Conservation (phyloP, 1,140 invertebrate genomes). For the Neuroterus valhalla region DNA sequence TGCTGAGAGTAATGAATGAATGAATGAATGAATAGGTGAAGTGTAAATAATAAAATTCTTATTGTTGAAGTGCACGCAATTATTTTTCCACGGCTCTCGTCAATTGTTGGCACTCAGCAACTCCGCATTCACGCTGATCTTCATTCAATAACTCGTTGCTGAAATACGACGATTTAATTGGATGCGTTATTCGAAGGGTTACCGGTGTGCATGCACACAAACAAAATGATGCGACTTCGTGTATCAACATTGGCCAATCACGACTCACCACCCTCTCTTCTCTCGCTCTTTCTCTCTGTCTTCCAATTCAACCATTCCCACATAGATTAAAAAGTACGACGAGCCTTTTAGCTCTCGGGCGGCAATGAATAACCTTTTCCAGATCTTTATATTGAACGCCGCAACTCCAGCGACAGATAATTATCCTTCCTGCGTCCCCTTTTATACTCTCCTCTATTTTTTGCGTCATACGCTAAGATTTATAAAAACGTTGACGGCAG, state of each 20-base stretch:
- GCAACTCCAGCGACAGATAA: not conserved
- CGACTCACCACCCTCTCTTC: not conserved
- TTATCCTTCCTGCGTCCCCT: slow-evolving; percentile 7
- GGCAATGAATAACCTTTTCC: slow-evolving; percentile 19
- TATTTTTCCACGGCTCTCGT: not conserved
- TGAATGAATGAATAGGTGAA: not conserved
- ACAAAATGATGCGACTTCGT: not conserved
- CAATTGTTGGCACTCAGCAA: not conserved
- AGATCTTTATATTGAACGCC: slow-evolving; percentile 23
- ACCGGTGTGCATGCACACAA: too few relatives aligned
- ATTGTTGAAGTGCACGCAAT: not conserved
- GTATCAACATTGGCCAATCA: slow-evolving; percentile 16
- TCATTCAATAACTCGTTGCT: slow-evolving; percentile 7
- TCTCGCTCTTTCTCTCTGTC: not conserved
- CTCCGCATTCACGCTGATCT: not conserved
- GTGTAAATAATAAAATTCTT: slow-evolving; percentile 4
- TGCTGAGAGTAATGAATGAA: not conserved
- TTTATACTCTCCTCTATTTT: slow-evolving; percentile 7
- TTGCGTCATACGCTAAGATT: slow-evolving; percentile 18
- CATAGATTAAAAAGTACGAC: slow-evolving; percentile 23
- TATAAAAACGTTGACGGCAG: slow-evolving; percentile 10
- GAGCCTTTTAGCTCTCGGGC: not conserved
- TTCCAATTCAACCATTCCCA: slow-evolving; percentile 12
- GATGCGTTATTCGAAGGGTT: not conserved
- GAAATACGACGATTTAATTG: slow-evolving; percentile 10